Evolutionary conservation across 2,797 vertebrate species (phyloP).

Genomic region (Neoniphon sammara): DNA sequence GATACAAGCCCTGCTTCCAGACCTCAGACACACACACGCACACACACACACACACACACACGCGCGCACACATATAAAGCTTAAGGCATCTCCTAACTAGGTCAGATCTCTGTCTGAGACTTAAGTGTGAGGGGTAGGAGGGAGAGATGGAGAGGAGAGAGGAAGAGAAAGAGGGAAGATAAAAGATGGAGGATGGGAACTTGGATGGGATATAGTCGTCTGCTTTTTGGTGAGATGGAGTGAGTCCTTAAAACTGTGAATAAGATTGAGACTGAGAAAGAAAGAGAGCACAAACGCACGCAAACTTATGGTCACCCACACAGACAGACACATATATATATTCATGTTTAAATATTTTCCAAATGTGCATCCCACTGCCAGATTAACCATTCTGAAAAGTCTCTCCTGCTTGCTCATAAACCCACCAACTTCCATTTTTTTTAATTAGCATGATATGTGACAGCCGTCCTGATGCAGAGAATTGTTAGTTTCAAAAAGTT

Average conservation of each 20-base stretch:
- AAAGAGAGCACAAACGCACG: constrained; percentile 1
- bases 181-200: constrained; percentile 67
- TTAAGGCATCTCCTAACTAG: constrained; percentile 75
- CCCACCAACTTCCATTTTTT: too few species aligned
- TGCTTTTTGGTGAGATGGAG: constrained; percentile 59
- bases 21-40: constrained; percentile 49
- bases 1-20: constrained; percentile 73
- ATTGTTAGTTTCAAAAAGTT: too few species aligned
- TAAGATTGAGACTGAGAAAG: constrained; percentile 20
- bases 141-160: constrained; percentile 17
- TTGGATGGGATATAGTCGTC: constrained; percentile 62
- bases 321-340: background rate
- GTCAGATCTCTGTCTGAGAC: constrained; percentile 74
- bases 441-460: too few species aligned
- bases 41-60: constrained; percentile 38
- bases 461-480: too few species aligned
- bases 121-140: constrained; percentile 62
- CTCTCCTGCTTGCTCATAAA: too few species aligned
- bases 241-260: constrained; percentile 51
- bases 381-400: too few species aligned
- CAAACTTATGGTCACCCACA: background rate
- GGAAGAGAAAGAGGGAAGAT: constrained; percentile 68
- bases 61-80: constrained; percentile 54
- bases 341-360: constrained; percentile 45
- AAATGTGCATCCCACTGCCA: too few species aligned